Evolutionary conservation across 2,113 vertebrate species (phyloP).

Genomic region (Rhineura floridana): DNA sequence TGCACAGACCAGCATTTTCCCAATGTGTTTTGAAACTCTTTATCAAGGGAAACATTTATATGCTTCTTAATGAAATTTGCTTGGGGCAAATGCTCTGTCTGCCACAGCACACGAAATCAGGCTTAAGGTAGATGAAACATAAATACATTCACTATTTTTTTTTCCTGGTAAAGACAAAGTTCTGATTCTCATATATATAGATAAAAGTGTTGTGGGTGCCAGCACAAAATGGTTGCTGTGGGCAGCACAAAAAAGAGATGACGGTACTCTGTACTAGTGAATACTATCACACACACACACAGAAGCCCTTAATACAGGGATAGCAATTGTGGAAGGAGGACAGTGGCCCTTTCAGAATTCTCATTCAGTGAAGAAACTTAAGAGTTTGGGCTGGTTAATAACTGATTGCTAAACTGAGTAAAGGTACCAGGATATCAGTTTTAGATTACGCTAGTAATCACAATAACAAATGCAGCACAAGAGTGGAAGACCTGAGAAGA

Average conservation of each 20-base stretch:
- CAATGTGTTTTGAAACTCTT: background rate
- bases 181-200: no score
- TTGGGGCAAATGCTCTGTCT: background rate
- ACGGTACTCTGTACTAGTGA: no score
- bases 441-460: conserved; percentile 45
- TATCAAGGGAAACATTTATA: background rate
- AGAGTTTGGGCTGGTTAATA: conserved; percentile 30
- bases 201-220: no score
- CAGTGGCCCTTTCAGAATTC: conserved; percentile 17
- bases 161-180: no score
- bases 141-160: no score
- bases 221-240: no score
- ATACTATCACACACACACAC: no score
- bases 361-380: conserved; percentile 37
- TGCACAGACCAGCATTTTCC: no score
- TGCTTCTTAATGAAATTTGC: background rate
- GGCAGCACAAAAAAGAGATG: no score
- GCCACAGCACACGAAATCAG: background rate
- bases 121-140: background rate
- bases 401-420: background rate
- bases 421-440: conserved; percentile 35
- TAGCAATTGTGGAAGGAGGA: background rate
- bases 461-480: conserved; percentile 12
- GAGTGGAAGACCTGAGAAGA: background rate
- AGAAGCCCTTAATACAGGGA: background rate